Evolutionary conservation across 2,888 invertebrate species (phyloP).

Genomic region (Saturnia pavonia): DNA sequence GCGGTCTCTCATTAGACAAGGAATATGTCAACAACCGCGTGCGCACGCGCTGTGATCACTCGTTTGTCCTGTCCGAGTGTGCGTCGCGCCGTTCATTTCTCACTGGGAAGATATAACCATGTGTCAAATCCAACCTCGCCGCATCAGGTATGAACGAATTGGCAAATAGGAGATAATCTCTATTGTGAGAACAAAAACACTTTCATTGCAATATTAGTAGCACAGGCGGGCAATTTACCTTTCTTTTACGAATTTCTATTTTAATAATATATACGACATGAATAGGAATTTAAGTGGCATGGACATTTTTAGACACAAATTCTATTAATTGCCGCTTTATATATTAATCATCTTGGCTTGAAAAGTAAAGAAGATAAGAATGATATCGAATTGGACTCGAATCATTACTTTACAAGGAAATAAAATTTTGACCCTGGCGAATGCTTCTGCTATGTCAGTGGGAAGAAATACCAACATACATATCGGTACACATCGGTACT

Average conservation of each 20-base stretch:
- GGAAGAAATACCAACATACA: too few species aligned
- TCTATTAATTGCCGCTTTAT: too few species aligned
- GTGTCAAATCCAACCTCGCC: neutral
- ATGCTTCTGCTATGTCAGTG: too few species aligned
- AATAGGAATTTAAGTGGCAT: neutral
- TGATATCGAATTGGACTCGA: too few species aligned
- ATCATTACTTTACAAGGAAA: too few species aligned
- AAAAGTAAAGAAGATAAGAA: too few species aligned
- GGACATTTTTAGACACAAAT: too few species aligned
- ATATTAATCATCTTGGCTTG: too few species aligned
- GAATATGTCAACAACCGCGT: conserved; percentile 59
- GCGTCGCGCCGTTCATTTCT: conserved; percentile 58
- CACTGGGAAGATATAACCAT: conserved; percentile 42
- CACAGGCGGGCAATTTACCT: neutral
- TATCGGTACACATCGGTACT: too few species aligned
- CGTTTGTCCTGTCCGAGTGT: conserved; percentile 65
- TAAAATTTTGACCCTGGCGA: too few species aligned
- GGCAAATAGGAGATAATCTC: neutral
- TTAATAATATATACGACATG: neutral
- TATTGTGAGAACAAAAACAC: neutral
- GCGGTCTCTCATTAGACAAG: conserved; percentile 62
- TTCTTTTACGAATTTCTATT: neutral
- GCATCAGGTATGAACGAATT: neutral
- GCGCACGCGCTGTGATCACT: conserved; percentile 51
- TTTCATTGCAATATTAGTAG: neutral